These are phyloP conservation scores for Peromyscus aztecus DNA, from an alignment of 2,797 vertebrate genomes.

Conservation along the genomic window DNA sequence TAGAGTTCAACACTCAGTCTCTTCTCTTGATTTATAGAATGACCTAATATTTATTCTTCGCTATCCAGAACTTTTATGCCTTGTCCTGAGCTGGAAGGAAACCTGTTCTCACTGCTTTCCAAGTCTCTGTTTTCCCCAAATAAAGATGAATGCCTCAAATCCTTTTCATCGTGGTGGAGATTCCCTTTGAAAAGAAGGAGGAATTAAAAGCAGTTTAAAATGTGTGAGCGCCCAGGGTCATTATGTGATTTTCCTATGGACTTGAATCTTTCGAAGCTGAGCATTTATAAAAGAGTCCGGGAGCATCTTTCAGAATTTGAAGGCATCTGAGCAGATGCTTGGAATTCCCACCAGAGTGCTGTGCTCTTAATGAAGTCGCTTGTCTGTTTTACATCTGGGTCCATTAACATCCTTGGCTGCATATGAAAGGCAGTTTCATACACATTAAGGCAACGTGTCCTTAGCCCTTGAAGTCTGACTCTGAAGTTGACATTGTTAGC, in stretches of 20 bases:
- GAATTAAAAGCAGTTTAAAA: constrained; percentile 36
- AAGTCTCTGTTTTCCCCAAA: constrained; percentile 15
- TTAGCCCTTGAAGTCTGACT: constrained; percentile 76
- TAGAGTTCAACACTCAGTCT: not conserved
- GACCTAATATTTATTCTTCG: constrained; percentile 13
- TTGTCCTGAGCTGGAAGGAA: not conserved
- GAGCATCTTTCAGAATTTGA: constrained; percentile 21
- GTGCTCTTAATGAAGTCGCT: not conserved
- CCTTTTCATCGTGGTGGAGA: not conserved
- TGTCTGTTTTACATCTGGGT: not conserved
- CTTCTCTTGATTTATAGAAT: not conserved
- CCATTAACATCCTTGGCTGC: not conserved
- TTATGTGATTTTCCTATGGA: constrained; percentile 16
- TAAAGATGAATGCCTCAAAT: not conserved
- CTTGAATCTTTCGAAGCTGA: not conserved
- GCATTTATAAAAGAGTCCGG: constrained; percentile 22
- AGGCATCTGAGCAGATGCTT: constrained; percentile 35
- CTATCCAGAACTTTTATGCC: not conserved
- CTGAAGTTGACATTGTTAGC: constrained; percentile 71
- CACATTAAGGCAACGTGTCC: constrained; percentile 85
- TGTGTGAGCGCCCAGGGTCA: not conserved
- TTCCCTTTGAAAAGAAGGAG: not conserved
- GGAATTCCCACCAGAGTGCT: not conserved
- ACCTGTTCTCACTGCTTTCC: not conserved
- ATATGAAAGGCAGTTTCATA: constrained; percentile 7